Percentiles rank a stretch among this genome's conserved stretches.
These are phyloP conservation scores for Pissodes strobi DNA, from an alignment of 1,140 invertebrate genomes.

Conservation along the genomic window DNA sequence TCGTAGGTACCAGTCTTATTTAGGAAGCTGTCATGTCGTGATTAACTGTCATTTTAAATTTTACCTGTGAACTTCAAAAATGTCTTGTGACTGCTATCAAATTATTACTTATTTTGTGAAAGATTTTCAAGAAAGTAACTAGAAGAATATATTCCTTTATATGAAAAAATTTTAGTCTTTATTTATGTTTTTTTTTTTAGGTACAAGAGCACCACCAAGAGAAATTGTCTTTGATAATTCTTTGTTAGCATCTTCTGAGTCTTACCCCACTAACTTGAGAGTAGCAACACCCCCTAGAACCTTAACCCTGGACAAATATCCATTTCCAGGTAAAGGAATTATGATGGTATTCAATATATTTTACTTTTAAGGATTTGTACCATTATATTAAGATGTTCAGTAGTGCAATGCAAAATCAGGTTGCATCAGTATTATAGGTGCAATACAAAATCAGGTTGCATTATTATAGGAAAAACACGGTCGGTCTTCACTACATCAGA, in stretches of 20 bases:
- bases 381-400: no score
- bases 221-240: slow-evolving; percentile 85
- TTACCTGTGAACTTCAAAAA: slow-evolving; percentile 5
- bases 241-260: slow-evolving; percentile 66
- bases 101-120: slow-evolving; percentile 11
- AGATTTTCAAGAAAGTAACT: neutral
- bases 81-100: slow-evolving; percentile 22
- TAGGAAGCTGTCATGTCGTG: no score
- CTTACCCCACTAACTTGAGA: slow-evolving; percentile 61
- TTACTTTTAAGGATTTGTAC: neutral
- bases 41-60: no score
- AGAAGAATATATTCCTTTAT: slow-evolving; percentile 12
- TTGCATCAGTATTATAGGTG: no score
- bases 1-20: no score
- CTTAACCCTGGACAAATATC: slow-evolving; percentile 81
- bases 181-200: slow-evolving; percentile 52
- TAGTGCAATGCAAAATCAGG: no score
- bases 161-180: neutral
- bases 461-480: no score
- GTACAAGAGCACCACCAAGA: slow-evolving; percentile 77
- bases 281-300: slow-evolving; percentile 81
- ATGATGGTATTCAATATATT: neutral
- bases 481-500: no score
- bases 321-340: slow-evolving; percentile 68
- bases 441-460: no score